Conservation (phyloP, 2,888 invertebrate species). For the Crocallis elinguaria region DNA sequence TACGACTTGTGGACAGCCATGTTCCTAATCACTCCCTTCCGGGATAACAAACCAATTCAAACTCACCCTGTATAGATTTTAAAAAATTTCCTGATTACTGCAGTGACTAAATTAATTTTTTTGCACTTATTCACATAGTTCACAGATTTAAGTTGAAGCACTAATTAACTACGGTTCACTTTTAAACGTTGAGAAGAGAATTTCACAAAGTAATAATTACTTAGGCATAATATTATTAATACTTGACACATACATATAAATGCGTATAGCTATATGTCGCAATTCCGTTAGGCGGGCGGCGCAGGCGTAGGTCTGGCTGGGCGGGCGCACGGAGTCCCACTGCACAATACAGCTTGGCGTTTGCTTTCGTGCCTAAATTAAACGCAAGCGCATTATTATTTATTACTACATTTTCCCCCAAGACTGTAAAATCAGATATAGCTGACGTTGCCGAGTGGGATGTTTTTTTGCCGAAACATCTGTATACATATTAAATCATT, state of each 20-base stretch:
- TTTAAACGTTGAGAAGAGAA: not conserved
- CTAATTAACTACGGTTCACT: conserved; percentile 10
- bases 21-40: too few relatives aligned
- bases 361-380: conserved; percentile 53
- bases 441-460: conserved; percentile 50
- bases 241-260: conserved; percentile 2
- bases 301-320: conserved; percentile 36
- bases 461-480: conserved; percentile 65
- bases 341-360: conserved; percentile 43
- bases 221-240: conserved; percentile 3
- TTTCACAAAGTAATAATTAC: not conserved
- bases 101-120: too few relatives aligned
- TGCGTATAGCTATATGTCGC: not conserved
- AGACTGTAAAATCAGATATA: conserved; percentile 64
- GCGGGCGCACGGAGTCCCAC: conserved; percentile 53
- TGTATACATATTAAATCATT: conserved; percentile 12
- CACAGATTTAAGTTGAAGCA: not conserved
- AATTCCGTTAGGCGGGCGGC: conserved; percentile 31
- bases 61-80: too few relatives aligned
- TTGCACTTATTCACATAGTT: not conserved
- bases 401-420: conserved; percentile 68
- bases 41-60: too few relatives aligned
- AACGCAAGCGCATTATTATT: conserved; percentile 71
- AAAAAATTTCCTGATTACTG: not conserved
- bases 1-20: too few relatives aligned